Evolutionary conservation across 2,797 vertebrate species (phyloP).

Genomic region (Peromyscus melanophrys): DNA sequence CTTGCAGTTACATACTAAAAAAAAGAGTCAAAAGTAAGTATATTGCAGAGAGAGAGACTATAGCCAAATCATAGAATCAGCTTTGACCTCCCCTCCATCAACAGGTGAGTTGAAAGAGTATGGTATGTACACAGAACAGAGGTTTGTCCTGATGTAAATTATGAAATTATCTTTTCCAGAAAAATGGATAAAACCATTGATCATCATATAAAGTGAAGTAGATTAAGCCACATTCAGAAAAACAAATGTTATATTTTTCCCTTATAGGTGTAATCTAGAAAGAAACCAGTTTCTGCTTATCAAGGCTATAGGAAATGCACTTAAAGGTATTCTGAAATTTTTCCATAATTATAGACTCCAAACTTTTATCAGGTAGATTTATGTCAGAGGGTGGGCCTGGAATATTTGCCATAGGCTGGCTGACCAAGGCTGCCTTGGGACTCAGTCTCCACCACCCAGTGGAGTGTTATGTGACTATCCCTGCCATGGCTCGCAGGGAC

Average conservation of each 20-base stretch:
- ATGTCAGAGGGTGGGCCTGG: neutral
- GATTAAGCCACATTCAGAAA: neutral
- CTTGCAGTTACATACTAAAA: neutral
- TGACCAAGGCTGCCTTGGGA: neutral
- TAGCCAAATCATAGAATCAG: neutral
- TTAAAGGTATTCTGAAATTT: neutral
- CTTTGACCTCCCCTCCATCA: neutral
- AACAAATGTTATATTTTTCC: neutral
- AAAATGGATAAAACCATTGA: neutral
- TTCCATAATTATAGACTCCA: neutral
- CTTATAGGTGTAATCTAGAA: neutral
- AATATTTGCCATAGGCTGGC: neutral
- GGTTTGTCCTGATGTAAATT: neutral
- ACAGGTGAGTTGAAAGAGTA: neutral
- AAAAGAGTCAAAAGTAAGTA: neutral
- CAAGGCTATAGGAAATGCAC: neutral
- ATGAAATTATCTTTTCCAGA: neutral
- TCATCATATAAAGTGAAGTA: neutral
- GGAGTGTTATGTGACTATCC: neutral
- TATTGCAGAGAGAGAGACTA: neutral
- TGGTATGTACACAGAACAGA: neutral
- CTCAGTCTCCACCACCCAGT: neutral
- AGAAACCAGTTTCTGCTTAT: neutral
- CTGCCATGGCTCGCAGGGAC: neutral
- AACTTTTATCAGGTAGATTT: neutral